Conservation (phyloP, 2,113 vertebrate species). For the Grammomys surdaster region DNA sequence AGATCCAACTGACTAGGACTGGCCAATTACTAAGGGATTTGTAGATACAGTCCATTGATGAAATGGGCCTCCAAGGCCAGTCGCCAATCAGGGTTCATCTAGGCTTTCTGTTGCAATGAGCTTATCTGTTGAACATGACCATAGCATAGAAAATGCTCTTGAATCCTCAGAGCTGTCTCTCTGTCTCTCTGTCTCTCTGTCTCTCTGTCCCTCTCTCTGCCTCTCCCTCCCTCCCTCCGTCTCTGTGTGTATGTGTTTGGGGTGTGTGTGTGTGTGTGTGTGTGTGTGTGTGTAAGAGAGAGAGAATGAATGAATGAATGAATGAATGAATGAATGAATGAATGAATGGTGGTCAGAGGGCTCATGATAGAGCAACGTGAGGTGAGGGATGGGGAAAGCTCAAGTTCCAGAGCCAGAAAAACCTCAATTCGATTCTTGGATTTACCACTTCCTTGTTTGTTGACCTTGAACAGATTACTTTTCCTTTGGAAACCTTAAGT, state of each 20-base stretch:
- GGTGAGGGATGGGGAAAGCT: background rate
- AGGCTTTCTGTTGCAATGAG: background rate
- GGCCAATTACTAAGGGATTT: background rate
- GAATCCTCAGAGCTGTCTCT: background rate
- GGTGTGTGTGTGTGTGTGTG: background rate
- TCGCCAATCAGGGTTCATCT: background rate
- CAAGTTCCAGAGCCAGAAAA: background rate
- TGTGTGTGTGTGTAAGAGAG: background rate
- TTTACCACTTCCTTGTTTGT: background rate
- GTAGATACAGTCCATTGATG: background rate
- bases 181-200: background rate
- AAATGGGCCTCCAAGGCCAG: background rate
- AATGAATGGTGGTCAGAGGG: background rate
- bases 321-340: background rate
- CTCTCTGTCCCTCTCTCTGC: background rate
- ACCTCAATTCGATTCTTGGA: background rate
- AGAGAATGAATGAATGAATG: rapidly evolving
- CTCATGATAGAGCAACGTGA: background rate
- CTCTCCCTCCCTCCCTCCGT: background rate
- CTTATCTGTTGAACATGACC: background rate
- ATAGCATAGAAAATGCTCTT: background rate
- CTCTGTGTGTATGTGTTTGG: background rate
- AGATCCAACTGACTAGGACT: background rate
- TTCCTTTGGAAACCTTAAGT: slow-evolving; percentile 7
- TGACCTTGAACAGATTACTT: slow-evolving; percentile 14